Base-by-base conservation (phyloP, 1,140 invertebrate species). In the Stenopsyche tienmushanensis region DNA sequence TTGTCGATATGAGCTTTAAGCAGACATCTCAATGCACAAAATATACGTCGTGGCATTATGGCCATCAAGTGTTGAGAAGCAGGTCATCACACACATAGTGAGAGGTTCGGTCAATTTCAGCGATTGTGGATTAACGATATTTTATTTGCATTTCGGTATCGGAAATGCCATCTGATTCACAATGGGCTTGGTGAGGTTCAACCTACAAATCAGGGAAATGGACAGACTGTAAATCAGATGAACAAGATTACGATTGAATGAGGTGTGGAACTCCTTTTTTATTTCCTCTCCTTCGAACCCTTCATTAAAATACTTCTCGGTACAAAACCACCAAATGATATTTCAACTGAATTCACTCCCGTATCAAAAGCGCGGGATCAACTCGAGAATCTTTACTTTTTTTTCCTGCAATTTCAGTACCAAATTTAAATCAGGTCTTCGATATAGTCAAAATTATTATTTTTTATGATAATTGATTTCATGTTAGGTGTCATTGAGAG, bases 141-240 rank as follows among this genome's bases (percentile, higher is more conserved):
- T 60, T 60, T 60, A 60, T 60, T 60, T 60, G 57, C 57, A 39
- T 34, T 25, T 10, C 9, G 23, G 41, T 60, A 60, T 60, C 57
- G 57, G 57, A 60, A 60, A 60, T 60, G 57, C 57, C 57, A 60
- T 60, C 57, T 60, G 57, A 60, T 60, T 60, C 57, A 60, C 57
- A 60, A 60, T 60, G 57, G 57, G 44, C 60, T 50, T 41, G 63
- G 53, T 44, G 52, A 47, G 63, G 63, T 49, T 49, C 57, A 34
- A 50, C 53, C 44, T 55, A 57, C 63, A 65, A 65, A 65, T 65
- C 63, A 65, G 63, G 52, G 53, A 55, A 57, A 47, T 49, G 63
- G 63, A 65, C 63, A 55, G 63, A 45, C 53, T 65, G 63, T 65
- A 65, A 65, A 65, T 65, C 53, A 65, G 63, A 65, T 65, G 34